Base-by-base conservation (phyloP, 2,888 invertebrate genomes). In the Horisme vitalbata region DNA sequence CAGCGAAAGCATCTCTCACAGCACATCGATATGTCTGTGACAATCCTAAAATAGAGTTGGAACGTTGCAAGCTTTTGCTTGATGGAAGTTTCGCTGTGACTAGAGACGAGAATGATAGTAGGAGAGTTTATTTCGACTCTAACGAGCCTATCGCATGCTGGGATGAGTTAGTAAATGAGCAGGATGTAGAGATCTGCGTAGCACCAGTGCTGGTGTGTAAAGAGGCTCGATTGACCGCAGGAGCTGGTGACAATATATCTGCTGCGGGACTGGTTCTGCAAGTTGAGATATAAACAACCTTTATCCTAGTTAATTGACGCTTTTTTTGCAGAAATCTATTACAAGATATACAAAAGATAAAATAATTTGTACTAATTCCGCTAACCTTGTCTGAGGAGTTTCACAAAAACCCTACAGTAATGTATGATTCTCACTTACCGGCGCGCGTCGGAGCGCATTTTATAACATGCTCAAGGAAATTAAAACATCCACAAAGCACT, bases 191-290 rank as follows among this genome's bases (percentile, higher is more conserved):
- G 63, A 93, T 96, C 38, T 96, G 96, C 77, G 91, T 96, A 3
- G 95, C 96, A 0, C 96, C 96, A 0, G 96, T 96, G 4, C 82
- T 96, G 14, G 95, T 96, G 2, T 96, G 96, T 68, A 95, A 95
- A 0, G 91, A 94, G 59, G 95, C 95, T 0, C 92, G 93, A 48
- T 92, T 96, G 64, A 96, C 96, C 0, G 96, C 95, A 0, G 96
- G 96, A 0, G 96, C 95, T 6, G 96, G 96, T 0, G 96, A 96
- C 72, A 96, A 96, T 69, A 95, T 96, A 55, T 96, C 96, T 0
- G 95, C 96, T n/a, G 95, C 96, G 1, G 96, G 95, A n/a, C 82
- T 96, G 9, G 93, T 93, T n/a, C 82, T 93, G 39, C 94, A 94
- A 75, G 90, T 94, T 47, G 91, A 88, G 48, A 83, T 82, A 68